Conservation (phyloP, 2,113 vertebrate genomes). For the Kryptolebias marmoratus region DNA sequence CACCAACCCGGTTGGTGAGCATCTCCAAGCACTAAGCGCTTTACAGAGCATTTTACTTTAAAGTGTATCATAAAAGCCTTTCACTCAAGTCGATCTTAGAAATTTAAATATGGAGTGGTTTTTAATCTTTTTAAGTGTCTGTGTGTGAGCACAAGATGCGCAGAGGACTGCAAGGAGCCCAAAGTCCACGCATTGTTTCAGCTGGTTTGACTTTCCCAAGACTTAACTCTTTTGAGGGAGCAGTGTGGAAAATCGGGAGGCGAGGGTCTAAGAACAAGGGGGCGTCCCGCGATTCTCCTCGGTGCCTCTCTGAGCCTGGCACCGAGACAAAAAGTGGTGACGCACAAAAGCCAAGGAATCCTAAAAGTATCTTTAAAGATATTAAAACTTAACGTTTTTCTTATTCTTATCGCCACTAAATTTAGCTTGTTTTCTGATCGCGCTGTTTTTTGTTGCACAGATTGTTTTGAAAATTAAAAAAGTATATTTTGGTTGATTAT, state of each 20-base stretch:
- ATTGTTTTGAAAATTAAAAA: background rate
- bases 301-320: constrained; percentile 74
- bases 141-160: constrained; percentile 40
- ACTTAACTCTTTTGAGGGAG: constrained; percentile 64
- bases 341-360: constrained; percentile 54
- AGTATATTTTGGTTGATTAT: background rate
- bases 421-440: background rate
- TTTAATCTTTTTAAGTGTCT: background rate
- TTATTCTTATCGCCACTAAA: background rate
- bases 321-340: constrained; percentile 64
- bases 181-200: constrained; percentile 63
- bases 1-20: too few relatives aligned
- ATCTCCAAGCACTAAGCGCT: too few relatives aligned
- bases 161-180: constrained; percentile 41
- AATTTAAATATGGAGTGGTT: background rate
- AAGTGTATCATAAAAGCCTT: too few relatives aligned
- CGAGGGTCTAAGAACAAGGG: constrained; percentile 74
- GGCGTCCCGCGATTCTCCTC: constrained; percentile 84
- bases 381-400: constrained; percentile 7
- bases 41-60: too few relatives aligned
- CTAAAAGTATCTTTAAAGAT: constrained; percentile 22
- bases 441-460: background rate
- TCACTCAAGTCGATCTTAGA: too few relatives aligned
- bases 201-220: constrained; percentile 79
- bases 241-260: constrained; percentile 81